These are phyloP conservation scores for Turritopsis rubra DNA, from an alignment of 30 jellyfish, hydroid and myxozoan genomes.

Conservation along the genomic window DNA sequence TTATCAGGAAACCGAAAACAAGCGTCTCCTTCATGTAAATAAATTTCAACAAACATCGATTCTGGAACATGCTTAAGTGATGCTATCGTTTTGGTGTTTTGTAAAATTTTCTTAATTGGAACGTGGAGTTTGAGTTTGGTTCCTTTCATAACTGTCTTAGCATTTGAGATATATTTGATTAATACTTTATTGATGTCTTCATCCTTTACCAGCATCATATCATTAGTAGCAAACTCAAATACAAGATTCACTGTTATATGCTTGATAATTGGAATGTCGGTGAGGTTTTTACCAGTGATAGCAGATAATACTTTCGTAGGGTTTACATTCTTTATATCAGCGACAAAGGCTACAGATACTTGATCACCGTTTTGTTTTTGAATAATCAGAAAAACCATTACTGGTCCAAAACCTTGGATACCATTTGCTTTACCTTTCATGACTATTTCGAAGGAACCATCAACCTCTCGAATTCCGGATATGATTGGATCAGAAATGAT, in stretches of 20 bases:
- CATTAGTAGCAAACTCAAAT: conserved; percentile 50
- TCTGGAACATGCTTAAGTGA: conserved; percentile 60
- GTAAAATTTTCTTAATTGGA: conserved; percentile 54
- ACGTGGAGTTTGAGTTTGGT: conserved; percentile 44
- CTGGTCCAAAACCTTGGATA: conserved; percentile 33
- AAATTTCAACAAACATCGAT: conserved; percentile 30
- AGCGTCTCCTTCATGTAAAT: conserved; percentile 35
- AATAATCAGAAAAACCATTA: conserved; percentile 36
- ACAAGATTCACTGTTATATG: conserved; percentile 50
- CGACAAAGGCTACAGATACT: conserved; percentile 50
- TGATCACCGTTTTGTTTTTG: conserved; percentile 53
- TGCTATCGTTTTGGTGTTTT: conserved; percentile 31
- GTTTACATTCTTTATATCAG: conserved; percentile 36
- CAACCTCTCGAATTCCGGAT: conserved; percentile 43
- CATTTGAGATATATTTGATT: conserved; percentile 40
- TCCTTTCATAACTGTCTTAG: conserved; percentile 60
- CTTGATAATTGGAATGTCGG: conserved; percentile 46
- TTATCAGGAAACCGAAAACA: conserved; percentile 56
- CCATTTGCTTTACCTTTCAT: conserved; percentile 42
- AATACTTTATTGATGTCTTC: conserved; percentile 36
- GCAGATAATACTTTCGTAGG: conserved; percentile 52
- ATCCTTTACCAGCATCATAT: conserved; percentile 42
- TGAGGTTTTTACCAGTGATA: conserved; percentile 50
- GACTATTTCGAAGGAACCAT: conserved; percentile 70
- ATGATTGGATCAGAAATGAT: conserved; percentile 46